Evolutionary conservation across 2,113 vertebrate species (phyloP).

Genomic region (Limanda limanda): DNA sequence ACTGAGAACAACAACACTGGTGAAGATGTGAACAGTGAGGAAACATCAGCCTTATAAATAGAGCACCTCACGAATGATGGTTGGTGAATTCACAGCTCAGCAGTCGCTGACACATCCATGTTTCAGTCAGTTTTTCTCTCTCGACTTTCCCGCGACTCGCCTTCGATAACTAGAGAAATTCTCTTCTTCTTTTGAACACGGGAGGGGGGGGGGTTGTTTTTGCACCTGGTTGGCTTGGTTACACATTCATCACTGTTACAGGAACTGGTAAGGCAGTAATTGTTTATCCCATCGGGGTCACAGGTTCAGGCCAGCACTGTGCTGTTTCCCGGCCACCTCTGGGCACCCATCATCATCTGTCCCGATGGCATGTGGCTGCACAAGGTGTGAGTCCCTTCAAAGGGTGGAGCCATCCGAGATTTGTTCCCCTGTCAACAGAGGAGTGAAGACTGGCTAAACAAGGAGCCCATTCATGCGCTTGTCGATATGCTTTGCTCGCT

Average conservation of each 20-base stretch:
- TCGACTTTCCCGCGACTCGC: not conserved
- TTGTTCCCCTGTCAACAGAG: slow-evolving; percentile 65
- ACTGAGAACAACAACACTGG: slow-evolving; percentile 31
- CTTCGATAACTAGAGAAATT: slow-evolving; percentile 8
- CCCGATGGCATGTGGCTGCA: slow-evolving; percentile 35
- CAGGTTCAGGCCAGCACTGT: slow-evolving; percentile 23
- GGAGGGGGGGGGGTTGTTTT: slow-evolving; percentile 25
- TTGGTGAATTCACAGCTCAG: slow-evolving; percentile 12
- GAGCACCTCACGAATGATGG: slow-evolving; percentile 61
- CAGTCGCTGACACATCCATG: slow-evolving; percentile 32
- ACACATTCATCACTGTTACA: slow-evolving; percentile 55
- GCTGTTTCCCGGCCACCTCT: slow-evolving; percentile 45
- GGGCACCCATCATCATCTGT: slow-evolving; percentile 45
- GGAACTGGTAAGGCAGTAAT: slow-evolving; percentile 48
- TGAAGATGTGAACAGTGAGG: slow-evolving; percentile 39
- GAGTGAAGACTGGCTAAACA: slow-evolving; percentile 64
- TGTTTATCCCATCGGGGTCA: slow-evolving; percentile 38
- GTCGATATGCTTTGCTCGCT: slow-evolving; percentile 59
- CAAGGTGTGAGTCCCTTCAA: slow-evolving; percentile 54
- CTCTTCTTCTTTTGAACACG: slow-evolving; percentile 25
- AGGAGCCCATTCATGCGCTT: slow-evolving; percentile 73
- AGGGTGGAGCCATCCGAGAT: slow-evolving; percentile 54
- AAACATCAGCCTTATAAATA: slow-evolving; percentile 61
- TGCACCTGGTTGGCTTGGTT: slow-evolving; percentile 10
- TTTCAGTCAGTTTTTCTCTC: slow-evolving; percentile 15